Evolutionary conservation across 2,113 vertebrate species (phyloP).

Genomic region (Erythrolamprus reginae): DNA sequence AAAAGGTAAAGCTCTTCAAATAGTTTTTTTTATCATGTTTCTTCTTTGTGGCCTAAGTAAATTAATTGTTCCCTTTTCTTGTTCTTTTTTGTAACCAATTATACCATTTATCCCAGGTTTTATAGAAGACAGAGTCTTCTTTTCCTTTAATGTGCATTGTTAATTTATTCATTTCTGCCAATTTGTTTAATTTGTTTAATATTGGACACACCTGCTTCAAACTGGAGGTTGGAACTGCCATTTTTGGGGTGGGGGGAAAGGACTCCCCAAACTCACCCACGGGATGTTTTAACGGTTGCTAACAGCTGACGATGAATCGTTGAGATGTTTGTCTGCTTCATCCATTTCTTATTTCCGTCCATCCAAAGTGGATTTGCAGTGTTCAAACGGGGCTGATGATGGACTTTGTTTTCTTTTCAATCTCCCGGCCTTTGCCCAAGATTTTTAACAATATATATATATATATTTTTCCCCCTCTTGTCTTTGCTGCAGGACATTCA

Average conservation of each 20-base stretch:
- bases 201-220: not conserved
- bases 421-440: not conserved
- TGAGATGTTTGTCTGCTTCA: conserved; percentile 5
- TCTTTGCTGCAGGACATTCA: conserved; percentile 84
- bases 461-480: not conserved
- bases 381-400: not conserved
- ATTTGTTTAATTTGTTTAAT: no score
- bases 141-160: no score
- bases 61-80: no score
- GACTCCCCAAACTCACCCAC: not conserved
- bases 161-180: no score
- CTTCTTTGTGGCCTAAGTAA: no score
- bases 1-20: no score
- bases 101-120: no score
- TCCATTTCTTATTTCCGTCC: not conserved
- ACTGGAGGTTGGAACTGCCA: conserved; percentile 14
- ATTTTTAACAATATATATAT: conserved; percentile 14
- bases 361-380: not conserved
- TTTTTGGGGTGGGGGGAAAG: not conserved
- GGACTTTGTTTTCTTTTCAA: not conserved
- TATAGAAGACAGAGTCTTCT: no score
- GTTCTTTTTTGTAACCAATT: no score
- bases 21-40: no score
- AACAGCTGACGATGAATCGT: conserved; percentile 7
- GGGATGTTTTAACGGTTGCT: not conserved